Conservation (phyloP, 2,888 invertebrate species). For the Vesta saturnalis region DNA sequence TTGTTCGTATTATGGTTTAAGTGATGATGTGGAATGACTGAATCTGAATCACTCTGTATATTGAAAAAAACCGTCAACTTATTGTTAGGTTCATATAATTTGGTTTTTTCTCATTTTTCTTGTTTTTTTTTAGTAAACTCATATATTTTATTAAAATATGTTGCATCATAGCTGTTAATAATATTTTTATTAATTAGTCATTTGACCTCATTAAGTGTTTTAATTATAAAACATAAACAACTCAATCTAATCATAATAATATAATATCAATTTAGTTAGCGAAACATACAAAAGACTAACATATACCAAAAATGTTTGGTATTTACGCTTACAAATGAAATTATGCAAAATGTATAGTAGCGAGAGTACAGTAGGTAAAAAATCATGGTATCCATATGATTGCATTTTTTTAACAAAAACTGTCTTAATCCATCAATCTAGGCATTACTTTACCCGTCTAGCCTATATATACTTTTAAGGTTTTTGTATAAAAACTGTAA, state of each 20-base stretch:
- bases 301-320: slow-evolving; percentile 37
- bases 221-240: slow-evolving; percentile 17
- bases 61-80: slow-evolving; percentile 19
- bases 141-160: slow-evolving; percentile 25
- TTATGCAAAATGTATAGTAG: slow-evolving; percentile 36
- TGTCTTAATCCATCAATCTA: slow-evolving; percentile 19
- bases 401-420: slow-evolving; percentile 35
- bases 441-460: slow-evolving; percentile 20
- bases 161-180: slow-evolving; percentile 25
- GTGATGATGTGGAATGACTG: too few relatives aligned
- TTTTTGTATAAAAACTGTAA: slow-evolving; percentile 39
- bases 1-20: too few relatives aligned
- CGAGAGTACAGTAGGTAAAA: slow-evolving; percentile 30
- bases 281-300: slow-evolving; percentile 36
- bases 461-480: slow-evolving; percentile 28
- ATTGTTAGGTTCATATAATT: slow-evolving; percentile 28
- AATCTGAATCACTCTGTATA: too few relatives aligned
- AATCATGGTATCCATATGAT: slow-evolving; percentile 31
- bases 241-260: slow-evolving; percentile 27
- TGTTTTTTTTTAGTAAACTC: slow-evolving; percentile 16
- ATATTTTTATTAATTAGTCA: slow-evolving; percentile 23
- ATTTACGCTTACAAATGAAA: slow-evolving; percentile 36
- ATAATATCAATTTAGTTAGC: slow-evolving; percentile 36
- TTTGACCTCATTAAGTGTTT: slow-evolving; percentile 26
- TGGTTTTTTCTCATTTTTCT: slow-evolving; percentile 20